phyloP scores from a whole-genome alignment of 2,888 invertebrate species.

The Podotricha telesiphe region DNA sequence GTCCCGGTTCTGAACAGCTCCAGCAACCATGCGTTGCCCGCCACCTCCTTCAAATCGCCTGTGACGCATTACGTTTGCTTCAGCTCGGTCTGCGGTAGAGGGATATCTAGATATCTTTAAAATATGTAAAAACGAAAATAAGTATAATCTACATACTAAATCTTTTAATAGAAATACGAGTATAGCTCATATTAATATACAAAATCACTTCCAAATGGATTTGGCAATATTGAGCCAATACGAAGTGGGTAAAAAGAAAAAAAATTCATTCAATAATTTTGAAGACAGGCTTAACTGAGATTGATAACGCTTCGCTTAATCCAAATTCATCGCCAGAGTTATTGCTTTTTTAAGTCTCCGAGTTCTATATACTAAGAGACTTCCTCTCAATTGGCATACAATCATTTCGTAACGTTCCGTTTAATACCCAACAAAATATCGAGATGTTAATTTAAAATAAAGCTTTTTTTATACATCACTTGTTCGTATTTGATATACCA shows the following conservation, averaged over 20 bases:
- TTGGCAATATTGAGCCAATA: conserved; percentile 65
- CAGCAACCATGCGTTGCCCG: no score
- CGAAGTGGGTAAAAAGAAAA: conserved; percentile 61
- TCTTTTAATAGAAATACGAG: background rate
- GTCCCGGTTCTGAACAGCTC: no score
- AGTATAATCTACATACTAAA: background rate
- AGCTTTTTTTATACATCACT: conserved; percentile 15
- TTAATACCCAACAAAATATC: conserved; percentile 19
- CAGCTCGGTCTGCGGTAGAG: no score
- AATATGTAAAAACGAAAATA: no score
- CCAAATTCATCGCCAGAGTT: conserved; percentile 65
- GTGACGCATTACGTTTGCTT: no score
- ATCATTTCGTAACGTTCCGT: conserved; percentile 16
- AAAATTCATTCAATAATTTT: conserved; percentile 78
- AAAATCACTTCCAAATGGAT: conserved; percentile 34
- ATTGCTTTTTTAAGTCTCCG: conserved; percentile 66
- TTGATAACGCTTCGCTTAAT: conserved; percentile 72
- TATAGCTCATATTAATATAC: conserved; percentile 8
- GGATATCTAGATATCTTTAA: no score
- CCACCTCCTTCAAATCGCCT: no score
- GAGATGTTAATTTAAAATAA: conserved; percentile 15
- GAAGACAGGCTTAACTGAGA: conserved; percentile 74
- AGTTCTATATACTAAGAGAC: conserved; percentile 60
- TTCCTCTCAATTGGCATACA: conserved; percentile 49
- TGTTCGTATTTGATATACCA: conserved; percentile 15